phyloP scores from a whole-genome alignment of 2,797 vertebrate genomes.

The Geotrypetes seraphini region DNA sequence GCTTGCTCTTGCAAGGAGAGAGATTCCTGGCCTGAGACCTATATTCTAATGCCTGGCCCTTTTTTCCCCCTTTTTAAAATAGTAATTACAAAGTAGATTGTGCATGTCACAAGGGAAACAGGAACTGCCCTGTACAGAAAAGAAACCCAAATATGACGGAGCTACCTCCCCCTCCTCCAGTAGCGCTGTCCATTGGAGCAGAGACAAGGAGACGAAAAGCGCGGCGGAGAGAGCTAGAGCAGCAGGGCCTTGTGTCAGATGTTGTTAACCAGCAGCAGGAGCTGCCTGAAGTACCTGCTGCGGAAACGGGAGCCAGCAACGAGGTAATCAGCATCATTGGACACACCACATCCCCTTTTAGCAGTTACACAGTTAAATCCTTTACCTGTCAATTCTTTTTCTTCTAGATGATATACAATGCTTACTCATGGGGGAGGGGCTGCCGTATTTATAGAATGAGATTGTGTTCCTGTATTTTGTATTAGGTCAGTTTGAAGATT shows the following conservation, averaged over 20 bases:
- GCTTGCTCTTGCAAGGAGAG: no score
- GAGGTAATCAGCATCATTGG: no score
- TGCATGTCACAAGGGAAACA: slow-evolving; percentile 94
- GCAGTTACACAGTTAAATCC: no score
- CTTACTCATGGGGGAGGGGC: no score
- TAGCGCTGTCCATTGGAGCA: slow-evolving; percentile 67
- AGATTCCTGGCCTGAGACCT: no score
- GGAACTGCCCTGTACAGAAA: slow-evolving; percentile 95
- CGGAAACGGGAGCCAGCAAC: slow-evolving; percentile 51
- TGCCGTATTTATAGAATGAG: no score
- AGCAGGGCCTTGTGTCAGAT: slow-evolving; percentile 43
- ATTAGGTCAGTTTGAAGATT: no score
- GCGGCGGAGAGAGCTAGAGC: slow-evolving; percentile 78
- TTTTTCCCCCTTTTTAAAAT: slow-evolving; percentile 31
- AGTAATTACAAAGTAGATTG: slow-evolving; percentile 99
- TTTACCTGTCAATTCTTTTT: no score
- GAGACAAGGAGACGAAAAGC: slow-evolving; percentile 89
- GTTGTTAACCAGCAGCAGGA: slow-evolving; percentile 68
- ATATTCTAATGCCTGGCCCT: background rate
- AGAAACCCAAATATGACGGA: slow-evolving; percentile 82
- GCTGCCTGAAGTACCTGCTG: slow-evolving; percentile 49
- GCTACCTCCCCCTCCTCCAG: slow-evolving; percentile 60
- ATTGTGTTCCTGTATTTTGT: no score
- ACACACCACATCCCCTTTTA: no score
- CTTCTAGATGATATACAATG: no score